A percentile compares a stretch with the other conserved stretches of the same genome.
Evolutionary conservation across 1,140 invertebrate genomes (phyloP).

Genomic region (Ridgeia piscesae): DNA sequence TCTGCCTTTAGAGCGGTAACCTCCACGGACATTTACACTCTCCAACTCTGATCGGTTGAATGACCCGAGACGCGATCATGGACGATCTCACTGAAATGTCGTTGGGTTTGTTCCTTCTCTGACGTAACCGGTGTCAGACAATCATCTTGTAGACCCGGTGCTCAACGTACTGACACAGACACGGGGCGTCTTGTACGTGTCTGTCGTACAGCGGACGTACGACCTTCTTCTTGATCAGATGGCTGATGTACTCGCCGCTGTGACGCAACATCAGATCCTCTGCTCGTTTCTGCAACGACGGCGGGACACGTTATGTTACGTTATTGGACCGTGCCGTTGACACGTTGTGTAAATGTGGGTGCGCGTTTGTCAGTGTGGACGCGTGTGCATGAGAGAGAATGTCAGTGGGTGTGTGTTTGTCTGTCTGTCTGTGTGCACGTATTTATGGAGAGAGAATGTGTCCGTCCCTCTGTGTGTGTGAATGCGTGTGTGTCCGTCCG

Average conservation of each 20-base stretch:
- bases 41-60: too few species aligned
- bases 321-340: too few species aligned
- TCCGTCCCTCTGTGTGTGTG: too few species aligned
- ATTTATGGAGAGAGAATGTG: too few species aligned
- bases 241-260: constrained; percentile 27
- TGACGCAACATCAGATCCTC: constrained; percentile 25
- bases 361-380: too few species aligned
- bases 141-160: constrained; percentile 26
- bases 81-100: not conserved
- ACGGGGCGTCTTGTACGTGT: constrained; percentile 24
- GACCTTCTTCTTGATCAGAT: constrained; percentile 26
- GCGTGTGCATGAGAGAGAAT: too few species aligned
- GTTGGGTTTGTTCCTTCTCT: not conserved
- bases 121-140: not conserved
- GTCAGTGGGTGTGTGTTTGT: not conserved
- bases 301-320: too few species aligned
- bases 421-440: not conserved
- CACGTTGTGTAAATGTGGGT: not conserved
- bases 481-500: too few species aligned
- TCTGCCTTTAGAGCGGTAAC: not conserved
- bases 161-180: constrained; percentile 30
- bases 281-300: constrained; percentile 10
- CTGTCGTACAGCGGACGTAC: constrained; percentile 6
- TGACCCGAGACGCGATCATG: not conserved
- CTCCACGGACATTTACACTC: too few species aligned